phyloP scores from a whole-genome alignment of 2,797 vertebrate genomes.

The Tragelaphus eurycerus region DNA sequence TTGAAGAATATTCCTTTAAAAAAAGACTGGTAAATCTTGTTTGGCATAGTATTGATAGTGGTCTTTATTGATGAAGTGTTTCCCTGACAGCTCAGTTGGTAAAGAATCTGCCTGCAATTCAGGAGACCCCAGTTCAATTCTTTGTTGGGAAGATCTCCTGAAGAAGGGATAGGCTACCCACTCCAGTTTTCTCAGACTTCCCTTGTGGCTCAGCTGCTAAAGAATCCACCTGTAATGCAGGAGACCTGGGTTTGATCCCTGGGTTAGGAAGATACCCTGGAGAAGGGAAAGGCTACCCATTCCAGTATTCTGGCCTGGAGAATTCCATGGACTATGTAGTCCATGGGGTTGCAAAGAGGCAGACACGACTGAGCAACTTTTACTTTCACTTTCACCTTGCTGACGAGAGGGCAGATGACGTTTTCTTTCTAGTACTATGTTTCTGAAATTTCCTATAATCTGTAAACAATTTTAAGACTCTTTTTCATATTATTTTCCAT shows the following conservation, averaged over 20 bases:
- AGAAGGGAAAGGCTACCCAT: not conserved
- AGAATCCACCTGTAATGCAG: not conserved
- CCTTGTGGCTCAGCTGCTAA: not conserved
- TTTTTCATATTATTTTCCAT: not conserved
- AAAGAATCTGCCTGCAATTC: not conserved
- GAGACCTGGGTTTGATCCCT: not conserved
- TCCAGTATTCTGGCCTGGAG: not conserved
- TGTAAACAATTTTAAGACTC: not conserved
- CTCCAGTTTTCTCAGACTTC: not conserved
- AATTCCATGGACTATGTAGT: not conserved
- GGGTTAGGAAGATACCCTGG: not conserved
- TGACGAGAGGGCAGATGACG: not conserved
- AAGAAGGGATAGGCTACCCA: not conserved
- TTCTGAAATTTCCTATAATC: not conserved
- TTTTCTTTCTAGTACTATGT: not conserved
- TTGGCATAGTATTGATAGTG: not conserved
- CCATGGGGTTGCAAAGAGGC: not conserved
- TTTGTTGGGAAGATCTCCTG: not conserved
- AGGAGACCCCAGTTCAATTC: not conserved
- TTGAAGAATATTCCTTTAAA: not conserved
- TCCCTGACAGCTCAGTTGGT: not conserved
- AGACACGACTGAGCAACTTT: not conserved
- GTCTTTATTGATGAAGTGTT: not conserved
- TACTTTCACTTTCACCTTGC: not conserved
- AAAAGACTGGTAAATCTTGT: not conserved